Conservation (phyloP, 2,797 vertebrate species). For the Danionella dracula region DNA sequence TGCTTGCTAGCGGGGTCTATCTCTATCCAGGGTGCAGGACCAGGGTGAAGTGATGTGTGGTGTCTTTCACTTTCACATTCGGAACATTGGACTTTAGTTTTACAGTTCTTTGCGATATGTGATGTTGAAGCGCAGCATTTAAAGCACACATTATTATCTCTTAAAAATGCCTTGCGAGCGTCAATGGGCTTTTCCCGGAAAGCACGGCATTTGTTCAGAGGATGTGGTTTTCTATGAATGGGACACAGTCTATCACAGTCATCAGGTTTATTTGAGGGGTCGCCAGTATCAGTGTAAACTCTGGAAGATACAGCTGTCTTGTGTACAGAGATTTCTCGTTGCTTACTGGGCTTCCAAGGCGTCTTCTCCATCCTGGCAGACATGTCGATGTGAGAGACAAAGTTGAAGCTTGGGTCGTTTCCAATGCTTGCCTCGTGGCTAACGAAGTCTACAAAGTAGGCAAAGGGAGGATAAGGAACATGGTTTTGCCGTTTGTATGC, state of each 20-base stretch:
- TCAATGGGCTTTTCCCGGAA: conserved; percentile 18
- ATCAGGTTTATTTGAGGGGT: background rate
- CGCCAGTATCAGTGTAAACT: background rate
- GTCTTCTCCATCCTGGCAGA: no score
- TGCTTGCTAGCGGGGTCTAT: conserved; percentile 1
- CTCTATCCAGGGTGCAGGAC: background rate
- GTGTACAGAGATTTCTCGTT: no score
- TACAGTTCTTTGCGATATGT: conserved; percentile 34
- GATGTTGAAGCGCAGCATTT: background rate
- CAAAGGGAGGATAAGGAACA: no score
- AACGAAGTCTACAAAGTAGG: no score
- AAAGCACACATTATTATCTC: background rate
- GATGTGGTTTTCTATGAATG: conserved; percentile 34
- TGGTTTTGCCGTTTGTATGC: no score
- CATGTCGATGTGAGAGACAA: no score
- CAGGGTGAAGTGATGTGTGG: conserved; percentile 6
- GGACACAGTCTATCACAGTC: background rate
- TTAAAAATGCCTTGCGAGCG: background rate
- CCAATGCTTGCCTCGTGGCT: no score
- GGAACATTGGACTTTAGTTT: background rate
- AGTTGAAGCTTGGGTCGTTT: no score
- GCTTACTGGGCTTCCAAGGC: no score
- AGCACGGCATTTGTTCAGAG: conserved; percentile 13
- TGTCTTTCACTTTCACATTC: conserved; percentile 17
- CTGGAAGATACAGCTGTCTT: background rate